Evolutionary conservation across 2,113 vertebrate genomes (phyloP).

Genomic region (Eretmochelys imbricata): DNA sequence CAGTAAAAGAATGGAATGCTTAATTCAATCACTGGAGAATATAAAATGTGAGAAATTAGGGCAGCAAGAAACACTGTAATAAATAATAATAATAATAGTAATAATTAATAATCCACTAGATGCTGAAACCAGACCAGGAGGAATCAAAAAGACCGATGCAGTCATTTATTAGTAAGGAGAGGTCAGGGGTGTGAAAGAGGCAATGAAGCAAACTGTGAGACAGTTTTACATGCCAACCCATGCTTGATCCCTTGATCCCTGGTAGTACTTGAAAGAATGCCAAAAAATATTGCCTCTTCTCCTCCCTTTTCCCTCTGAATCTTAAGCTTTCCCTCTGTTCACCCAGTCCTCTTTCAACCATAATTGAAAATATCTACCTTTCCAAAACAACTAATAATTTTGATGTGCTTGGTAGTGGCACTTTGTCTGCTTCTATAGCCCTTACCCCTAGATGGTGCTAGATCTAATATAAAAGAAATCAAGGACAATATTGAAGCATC

Average conservation of each 20-base stretch:
- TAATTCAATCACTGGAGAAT: constrained; percentile 69
- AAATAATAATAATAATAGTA: constrained; percentile 62
- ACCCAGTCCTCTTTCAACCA: constrained; percentile 34
- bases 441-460: neutral
- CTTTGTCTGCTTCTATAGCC: neutral
- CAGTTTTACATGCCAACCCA: constrained; percentile 58
- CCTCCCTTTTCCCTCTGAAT: constrained; percentile 64
- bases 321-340: constrained; percentile 52
- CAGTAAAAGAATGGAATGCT: constrained; percentile 69
- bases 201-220: constrained; percentile 48
- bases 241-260: constrained; percentile 73
- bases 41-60: constrained; percentile 72
- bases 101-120: constrained; percentile 27
- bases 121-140: constrained; percentile 72
- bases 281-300: constrained; percentile 71
- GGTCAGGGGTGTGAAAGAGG: constrained; percentile 75
- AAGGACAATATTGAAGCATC: neutral
- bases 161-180: constrained; percentile 72
- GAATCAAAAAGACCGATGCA: constrained; percentile 75
- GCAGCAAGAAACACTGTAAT: constrained; percentile 53
- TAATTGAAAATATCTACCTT: constrained; percentile 56
- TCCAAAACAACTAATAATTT: neutral
- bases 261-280: constrained; percentile 73
- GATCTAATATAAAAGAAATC: neutral
- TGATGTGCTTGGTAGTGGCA: neutral